A percentile compares a stretch with the other conserved stretches of the same genome.
These are phyloP conservation scores for Thereva nobilitata DNA, from an alignment of 2,888 invertebrate species.

Conservation along the genomic window DNA sequence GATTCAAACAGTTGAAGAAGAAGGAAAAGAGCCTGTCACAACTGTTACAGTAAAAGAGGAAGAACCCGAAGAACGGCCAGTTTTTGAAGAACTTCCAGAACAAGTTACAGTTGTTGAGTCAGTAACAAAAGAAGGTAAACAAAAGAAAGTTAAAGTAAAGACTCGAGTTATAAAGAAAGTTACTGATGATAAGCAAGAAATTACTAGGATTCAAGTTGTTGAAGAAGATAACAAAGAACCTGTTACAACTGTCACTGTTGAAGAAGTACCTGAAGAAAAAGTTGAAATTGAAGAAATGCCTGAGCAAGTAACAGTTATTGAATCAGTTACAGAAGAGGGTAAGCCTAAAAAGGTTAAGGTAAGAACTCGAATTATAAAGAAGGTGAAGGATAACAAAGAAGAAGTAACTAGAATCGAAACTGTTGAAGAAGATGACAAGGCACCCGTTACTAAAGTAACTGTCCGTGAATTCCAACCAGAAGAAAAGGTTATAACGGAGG, in stretches of 20 bases:
- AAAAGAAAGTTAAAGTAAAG: conserved; percentile 49
- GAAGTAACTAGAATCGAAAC: conserved; percentile 56
- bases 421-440: conserved; percentile 53
- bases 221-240: conserved; percentile 52
- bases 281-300: conserved; percentile 43
- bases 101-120: conserved; percentile 44
- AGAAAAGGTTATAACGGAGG: conserved; percentile 45
- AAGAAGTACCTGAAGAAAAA: conserved; percentile 44
- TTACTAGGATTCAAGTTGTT: conserved; percentile 50
- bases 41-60: conserved; percentile 48
- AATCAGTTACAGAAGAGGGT: conserved; percentile 46
- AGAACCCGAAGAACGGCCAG: conserved; percentile 38
- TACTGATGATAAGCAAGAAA: conserved; percentile 48
- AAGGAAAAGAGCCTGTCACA: conserved; percentile 54
- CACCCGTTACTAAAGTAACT: conserved; percentile 49
- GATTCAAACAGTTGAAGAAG: conserved; percentile 56
- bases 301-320: conserved; percentile 49
- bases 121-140: conserved; percentile 45
- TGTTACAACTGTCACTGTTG: conserved; percentile 49
- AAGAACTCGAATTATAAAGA: conserved; percentile 53
- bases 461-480: conserved; percentile 43
- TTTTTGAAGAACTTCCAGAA: conserved; percentile 53
- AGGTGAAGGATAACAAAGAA: conserved; percentile 48
- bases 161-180: conserved; percentile 47
- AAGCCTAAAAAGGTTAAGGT: conserved; percentile 49